Evolutionary conservation across 2,113 vertebrate species (phyloP), one percentile per base, ranked within the genome.

Genomic region (Mesitornis unicolor): DNA sequence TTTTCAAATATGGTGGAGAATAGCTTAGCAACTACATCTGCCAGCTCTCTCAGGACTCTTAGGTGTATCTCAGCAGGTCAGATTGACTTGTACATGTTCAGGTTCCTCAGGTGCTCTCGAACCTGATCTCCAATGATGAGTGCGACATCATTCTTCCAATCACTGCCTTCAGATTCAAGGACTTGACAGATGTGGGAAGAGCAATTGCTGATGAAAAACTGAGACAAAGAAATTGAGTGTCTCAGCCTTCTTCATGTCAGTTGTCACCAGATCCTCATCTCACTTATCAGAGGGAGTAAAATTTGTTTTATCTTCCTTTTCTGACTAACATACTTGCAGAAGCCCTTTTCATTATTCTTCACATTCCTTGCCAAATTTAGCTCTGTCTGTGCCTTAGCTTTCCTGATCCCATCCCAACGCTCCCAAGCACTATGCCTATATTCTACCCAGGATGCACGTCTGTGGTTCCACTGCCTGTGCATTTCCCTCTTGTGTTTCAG

Each of bases 11-110:
- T 19, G 11, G 47, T 24, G 8, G 26, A 14, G 6, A 87, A 3
- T 3, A 60, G 2, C 21, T 80, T 38, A 84, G 13, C 9, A 53
- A 19, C 10, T 80, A 5, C 4, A 63, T 16, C 33, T 63, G 4
- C 12, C 38, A 26, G 5, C 15, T 47, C 11, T 4, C 29, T 65
- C 50, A 35, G 8, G 15, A 81, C 14, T 84, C 35, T 63, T 17
- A 77, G 48, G 24, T 38, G 7, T 1, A 17, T 11, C 2, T 73
- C 17, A 19, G 10, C 0, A 2, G 7, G 19, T 77, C 16, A 2
- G 5, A 25, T 11, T 11, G 13, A 40, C 7, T 59, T 54, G 4
- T 22, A 2, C 38, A 40, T 19, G 2, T 60, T 38, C 29, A 61
- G 8, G 9, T 60, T 87, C 22, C 54, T 59, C 14, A 59, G n/a